Conservation (phyloP, 1,140 invertebrate genomes). For the Chironomus tepperi region DNA sequence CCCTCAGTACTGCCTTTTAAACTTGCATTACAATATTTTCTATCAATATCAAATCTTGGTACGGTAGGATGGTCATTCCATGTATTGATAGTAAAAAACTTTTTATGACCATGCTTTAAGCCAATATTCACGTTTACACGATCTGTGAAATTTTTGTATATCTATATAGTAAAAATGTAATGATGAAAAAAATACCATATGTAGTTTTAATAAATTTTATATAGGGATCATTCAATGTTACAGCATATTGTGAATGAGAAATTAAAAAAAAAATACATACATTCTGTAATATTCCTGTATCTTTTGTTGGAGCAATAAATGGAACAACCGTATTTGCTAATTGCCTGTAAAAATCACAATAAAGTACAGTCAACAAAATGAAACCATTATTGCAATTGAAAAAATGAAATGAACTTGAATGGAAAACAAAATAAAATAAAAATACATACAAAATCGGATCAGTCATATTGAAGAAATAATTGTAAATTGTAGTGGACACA, state of each 20-base stretch:
- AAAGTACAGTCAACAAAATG: not conserved
- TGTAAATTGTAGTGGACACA: not conserved
- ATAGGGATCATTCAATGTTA: not conserved
- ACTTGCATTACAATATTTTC: conserved; percentile 41
- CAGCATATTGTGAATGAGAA: not conserved
- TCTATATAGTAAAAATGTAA: conserved; percentile 38
- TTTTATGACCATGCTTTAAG: conserved; percentile 41
- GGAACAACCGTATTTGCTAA: conserved; percentile 42
- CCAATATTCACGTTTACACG: conserved; percentile 49
- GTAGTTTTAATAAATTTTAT: not conserved
- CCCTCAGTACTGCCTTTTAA: conserved; percentile 49
- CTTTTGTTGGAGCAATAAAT: conserved; percentile 45
- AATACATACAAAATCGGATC: conserved; percentile 2
- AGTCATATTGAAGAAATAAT: conserved; percentile 18
- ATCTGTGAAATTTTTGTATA: conserved; percentile 47
- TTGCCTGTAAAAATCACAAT: conserved; percentile 44
- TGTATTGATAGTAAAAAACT: conserved; percentile 49
- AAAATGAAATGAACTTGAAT: not conserved
- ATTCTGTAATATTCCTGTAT: conserved; percentile 47
- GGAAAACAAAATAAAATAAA: not conserved
- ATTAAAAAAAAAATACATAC: conserved; percentile 34
- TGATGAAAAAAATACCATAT: too few species aligned
- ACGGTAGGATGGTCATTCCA: conserved; percentile 44
- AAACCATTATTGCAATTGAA: not conserved
- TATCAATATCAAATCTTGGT: conserved; percentile 40